Evolutionary conservation across 2,113 vertebrate species (phyloP).

Genomic region (Galeopterus variegatus): DNA sequence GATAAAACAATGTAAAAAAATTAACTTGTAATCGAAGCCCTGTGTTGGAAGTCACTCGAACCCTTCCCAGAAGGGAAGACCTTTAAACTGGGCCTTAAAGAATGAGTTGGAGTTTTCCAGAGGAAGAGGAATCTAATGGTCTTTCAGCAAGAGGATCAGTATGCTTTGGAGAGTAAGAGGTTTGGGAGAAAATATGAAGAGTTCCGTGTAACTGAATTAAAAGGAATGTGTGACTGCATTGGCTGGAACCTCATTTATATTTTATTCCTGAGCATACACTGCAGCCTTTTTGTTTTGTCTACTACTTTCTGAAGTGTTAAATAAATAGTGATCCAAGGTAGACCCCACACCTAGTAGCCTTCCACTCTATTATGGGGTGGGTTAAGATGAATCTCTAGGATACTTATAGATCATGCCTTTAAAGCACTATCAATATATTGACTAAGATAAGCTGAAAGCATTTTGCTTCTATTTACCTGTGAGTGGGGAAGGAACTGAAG

Average conservation of each 20-base stretch:
- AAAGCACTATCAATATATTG: not conserved
- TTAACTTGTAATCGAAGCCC: not conserved
- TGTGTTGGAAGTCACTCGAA: not conserved
- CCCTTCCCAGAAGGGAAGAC: not conserved
- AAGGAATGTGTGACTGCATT: not conserved
- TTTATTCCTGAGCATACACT: not conserved
- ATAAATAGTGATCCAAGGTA: not conserved
- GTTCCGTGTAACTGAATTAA: not conserved
- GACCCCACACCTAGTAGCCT: not conserved
- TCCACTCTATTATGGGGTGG: fast-evolving
- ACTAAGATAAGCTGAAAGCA: not conserved
- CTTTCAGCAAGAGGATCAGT: not conserved
- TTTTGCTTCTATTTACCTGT: not conserved
- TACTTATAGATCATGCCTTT: not conserved
- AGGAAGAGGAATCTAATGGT: not conserved
- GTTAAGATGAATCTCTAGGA: not conserved
- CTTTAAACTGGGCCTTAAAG: not conserved
- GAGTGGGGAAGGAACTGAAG: not conserved
- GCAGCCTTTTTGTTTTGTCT: not conserved
- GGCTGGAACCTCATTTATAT: not conserved
- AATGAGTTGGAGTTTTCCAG: not conserved
- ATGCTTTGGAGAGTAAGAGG: not conserved
- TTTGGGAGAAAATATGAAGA: not conserved
- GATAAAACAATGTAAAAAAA: not conserved
- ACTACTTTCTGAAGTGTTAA: not conserved